Evolutionary conservation across 2,113 vertebrate genomes (phyloP), one percentile per base, ranked within the genome.

Genomic region (Elaphurus davidianus): DNA sequence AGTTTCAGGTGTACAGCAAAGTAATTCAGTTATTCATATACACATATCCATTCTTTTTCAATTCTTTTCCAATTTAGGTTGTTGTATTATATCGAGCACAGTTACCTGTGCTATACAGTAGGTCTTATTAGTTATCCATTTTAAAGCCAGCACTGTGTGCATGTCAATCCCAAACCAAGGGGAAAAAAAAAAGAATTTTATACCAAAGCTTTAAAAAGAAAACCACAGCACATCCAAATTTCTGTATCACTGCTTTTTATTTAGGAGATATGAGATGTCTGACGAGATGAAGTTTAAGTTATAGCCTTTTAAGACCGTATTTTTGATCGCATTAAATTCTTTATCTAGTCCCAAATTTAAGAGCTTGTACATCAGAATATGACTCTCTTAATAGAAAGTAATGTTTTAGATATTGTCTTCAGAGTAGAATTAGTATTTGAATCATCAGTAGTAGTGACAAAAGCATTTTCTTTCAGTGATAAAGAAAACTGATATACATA

Each of bases 381-480:
- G 91, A 86, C 95, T 85, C 87, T 97, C 74, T 87, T 98, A 98
- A 98, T 93, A 93, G 96, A 98, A 98, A 88, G 90, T 89, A 98
- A 97, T 87, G 59, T 97, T 98, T 98, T 98, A 98, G 97, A 95
- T 55, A 89, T 79, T 79, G 45, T 98, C 98, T 96, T 79, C 84
- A 98, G 95, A 85, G 90, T 96, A 97, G 94, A 97, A 88, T 97
- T 95, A 88, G 91, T 71, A 84, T 96, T 98, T 98, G 97, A 98
- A 98, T 98, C 98, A 97, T 95, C 90, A 98, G 59, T 95, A 98
- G 55, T 95, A 98, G 86, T 98, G 97, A 98, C 95, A 98, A 96
- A 98, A 98, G 33, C 91, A 87, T 98, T 98, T 96, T 98, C 98
- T 74, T 92, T 97, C 97, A 74, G 62, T 97, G 95, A 98, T 98